Evolutionary conservation across 2,888 invertebrate species (phyloP), one percentile per base, ranked within the genome.

Genomic region (Drosophila kuntzei): DNA sequence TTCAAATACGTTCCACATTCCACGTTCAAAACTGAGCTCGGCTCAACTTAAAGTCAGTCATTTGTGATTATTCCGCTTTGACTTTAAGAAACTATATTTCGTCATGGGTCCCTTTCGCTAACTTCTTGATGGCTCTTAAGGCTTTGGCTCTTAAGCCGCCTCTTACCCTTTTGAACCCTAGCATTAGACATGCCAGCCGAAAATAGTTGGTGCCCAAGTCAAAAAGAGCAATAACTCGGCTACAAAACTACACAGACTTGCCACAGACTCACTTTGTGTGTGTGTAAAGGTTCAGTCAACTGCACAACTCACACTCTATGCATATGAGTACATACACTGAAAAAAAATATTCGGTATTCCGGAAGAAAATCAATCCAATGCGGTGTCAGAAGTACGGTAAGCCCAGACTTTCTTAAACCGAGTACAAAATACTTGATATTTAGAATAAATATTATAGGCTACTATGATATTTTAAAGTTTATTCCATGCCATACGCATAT

Each of bases 41-140:
- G 27, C 49, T 47, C 39, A 57, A 61, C 57, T 73, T 73, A 57
- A 57, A 62, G 53, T 53, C 60, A 55, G 41, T 58, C 49, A 61
- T 25, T 49, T 71, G 41, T 47, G 39, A 49, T 59, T 49, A 59
- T 70, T 60, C 18, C 57, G 46, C 55, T 54, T 59, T 73, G 70
- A 37, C 37, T 61, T 68, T 55, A 50, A 50, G 49, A 65, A 65
- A 63, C 67, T 44, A 47, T 75, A 64, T 75, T 75, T 70, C 54
- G 70, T 64, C 64, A 64, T 74, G 70, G 71, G 18, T 67, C 63
- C 47, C 65, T 51, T 53, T 58, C 55, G 53, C 69, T 49, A 58
- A 71, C 75, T 75, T 76, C 59, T 77, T 72, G 73, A 72, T 72
- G 72, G 60, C 69, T 72, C 77, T 72, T 72, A 47, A 43, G 53